phyloP scores from a whole-genome alignment of 2,797 vertebrate species.

The Phoxinus dragarum region DNA sequence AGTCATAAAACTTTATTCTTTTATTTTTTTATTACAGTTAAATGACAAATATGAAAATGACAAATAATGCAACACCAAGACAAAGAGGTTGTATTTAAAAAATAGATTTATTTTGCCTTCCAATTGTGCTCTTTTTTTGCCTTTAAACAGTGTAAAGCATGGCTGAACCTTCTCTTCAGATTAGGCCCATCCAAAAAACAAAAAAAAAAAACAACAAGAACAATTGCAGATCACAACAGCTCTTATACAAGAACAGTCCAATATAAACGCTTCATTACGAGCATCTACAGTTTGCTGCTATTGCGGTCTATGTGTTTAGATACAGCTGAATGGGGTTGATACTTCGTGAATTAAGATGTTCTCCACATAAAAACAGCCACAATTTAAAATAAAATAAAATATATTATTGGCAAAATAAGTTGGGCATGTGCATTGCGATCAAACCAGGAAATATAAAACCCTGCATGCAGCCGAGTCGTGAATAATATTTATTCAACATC shows the following conservation, averaged over 20 bases:
- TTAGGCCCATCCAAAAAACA: conserved; percentile 15
- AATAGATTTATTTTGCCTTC: conserved; percentile 66
- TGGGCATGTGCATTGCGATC: conserved; percentile 10
- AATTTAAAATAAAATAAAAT: conserved; percentile 8
- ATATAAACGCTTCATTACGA: conserved; percentile 27
- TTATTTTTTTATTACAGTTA: neutral
- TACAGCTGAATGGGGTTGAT: conserved; percentile 19
- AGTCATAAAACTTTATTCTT: neutral
- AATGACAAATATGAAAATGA: neutral
- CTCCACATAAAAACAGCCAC: conserved; percentile 34
- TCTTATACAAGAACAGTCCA: conserved; percentile 32
- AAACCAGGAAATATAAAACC: conserved; percentile 14
- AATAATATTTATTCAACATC: neutral
- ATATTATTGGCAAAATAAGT: conserved; percentile 36
- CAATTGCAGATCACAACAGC: conserved; percentile 28
- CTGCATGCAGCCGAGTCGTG: neutral
- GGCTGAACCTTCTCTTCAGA: conserved; percentile 14
- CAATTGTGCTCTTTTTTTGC: conserved; percentile 48
- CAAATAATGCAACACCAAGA: conserved; percentile 10
- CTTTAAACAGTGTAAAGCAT: conserved; percentile 49
- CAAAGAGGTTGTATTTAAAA: conserved; percentile 57
- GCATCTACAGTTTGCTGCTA: conserved; percentile 33
- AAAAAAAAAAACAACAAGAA: neutral
- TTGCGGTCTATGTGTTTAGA: neutral
- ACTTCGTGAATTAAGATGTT: conserved; percentile 42